Evolutionary conservation across 2,888 invertebrate species (phyloP), one percentile per base, ranked within the genome.

Genomic region (Drosophila mettleri): DNA sequence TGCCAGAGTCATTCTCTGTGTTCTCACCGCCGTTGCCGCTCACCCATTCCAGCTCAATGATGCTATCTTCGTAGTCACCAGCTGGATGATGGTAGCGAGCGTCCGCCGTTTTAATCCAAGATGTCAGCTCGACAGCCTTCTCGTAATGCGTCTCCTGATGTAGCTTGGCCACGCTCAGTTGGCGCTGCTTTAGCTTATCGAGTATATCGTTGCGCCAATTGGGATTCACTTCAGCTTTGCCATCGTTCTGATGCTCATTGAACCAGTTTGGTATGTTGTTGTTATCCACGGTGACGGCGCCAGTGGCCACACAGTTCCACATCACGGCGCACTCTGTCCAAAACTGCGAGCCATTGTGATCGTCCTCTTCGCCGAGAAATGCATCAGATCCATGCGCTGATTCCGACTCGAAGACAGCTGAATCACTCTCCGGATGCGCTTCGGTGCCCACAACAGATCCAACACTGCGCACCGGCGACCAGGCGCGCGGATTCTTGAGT

Each of bases 401-500:
- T 79, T 95, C 96, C 5, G 95, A 94, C 93, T 96, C 96, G 91
- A 96, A 96, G 10, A 96, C 95, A 87, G 96, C 95, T 53, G 96
- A 96, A 90, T 97, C 97, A 73, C 96, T 95, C 90, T 96, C 96
- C 3, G 96, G 96, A 91, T 96, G 96, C n/a, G 95, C 97, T 92
- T 97, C 97, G 86, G 96, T 96, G 2, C 96, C 97, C 2, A 94
- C 95, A 51, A 97, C 95, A 24, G 97, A 97, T 10, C 97, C 97
- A 9, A 96, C 96, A 89, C 96, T 97, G 74, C 96, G 94, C n/a
- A 97, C 96, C 18, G 97, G 97, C 88, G 96, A 97, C 97, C 97
- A 97, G 29, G 96, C 96, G 86, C 96, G 94, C 20, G 96, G 96
- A 92, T 96, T 96, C 84, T 95, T 95, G n/a, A 95, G 92, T 75